phyloP scores from a whole-genome alignment of 2,888 invertebrate species.

The Xestia c-nigrum region DNA sequence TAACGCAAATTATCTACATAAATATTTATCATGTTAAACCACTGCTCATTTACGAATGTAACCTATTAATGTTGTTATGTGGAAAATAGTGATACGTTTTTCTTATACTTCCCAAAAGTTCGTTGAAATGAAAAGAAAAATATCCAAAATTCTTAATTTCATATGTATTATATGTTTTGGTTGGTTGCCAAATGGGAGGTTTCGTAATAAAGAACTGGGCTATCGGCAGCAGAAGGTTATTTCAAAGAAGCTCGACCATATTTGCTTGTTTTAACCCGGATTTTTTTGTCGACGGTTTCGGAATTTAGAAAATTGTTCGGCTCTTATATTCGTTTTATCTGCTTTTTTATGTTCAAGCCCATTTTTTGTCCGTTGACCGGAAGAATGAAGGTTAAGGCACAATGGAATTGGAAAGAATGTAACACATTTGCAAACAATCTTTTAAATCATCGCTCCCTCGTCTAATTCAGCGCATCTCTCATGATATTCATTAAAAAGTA shows the following conservation, averaged over 20 bases:
- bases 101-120: not conserved
- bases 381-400: not conserved
- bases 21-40: not conserved
- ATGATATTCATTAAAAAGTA: not conserved
- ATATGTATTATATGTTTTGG: conserved; percentile 7
- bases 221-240: conserved; percentile 27
- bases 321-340: conserved; percentile 22
- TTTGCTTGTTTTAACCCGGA: conserved; percentile 13
- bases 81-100: not conserved
- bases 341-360: conserved; percentile 2
- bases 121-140: not conserved
- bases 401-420: not conserved
- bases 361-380: not conserved
- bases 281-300: conserved; percentile 36
- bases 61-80: not conserved
- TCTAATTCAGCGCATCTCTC: conserved; percentile 34
- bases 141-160: not conserved
- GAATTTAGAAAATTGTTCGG: conserved; percentile 10
- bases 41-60: not conserved
- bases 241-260: conserved; percentile 12
- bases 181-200: conserved; percentile 37
- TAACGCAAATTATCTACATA: conserved; percentile 2
- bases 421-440: conserved; percentile 25
- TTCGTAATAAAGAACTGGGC: conserved; percentile 7
- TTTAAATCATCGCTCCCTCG: conserved; percentile 19